Percentiles rank a stretch among this genome's conserved stretches.
phyloP scores from a whole-genome alignment of 1,140 invertebrate species.

The Macrobrachium nipponense region DNA sequence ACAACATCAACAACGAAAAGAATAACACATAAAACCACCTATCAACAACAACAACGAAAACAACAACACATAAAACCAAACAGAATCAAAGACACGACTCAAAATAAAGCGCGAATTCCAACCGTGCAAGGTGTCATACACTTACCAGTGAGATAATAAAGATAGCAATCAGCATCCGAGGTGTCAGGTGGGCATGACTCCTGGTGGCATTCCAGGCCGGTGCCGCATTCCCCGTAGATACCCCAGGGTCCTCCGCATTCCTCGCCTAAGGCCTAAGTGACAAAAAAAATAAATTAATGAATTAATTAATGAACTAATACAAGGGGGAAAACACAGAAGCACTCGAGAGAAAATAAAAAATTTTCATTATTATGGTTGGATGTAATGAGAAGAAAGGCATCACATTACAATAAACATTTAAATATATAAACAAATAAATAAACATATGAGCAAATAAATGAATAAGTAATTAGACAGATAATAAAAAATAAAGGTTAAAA shows the following conservation, averaged over 20 bases:
- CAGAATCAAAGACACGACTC: background rate
- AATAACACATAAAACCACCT: too few relatives aligned
- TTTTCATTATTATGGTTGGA: too few relatives aligned
- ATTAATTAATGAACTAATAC: background rate
- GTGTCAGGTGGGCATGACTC: background rate
- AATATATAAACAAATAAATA: too few relatives aligned
- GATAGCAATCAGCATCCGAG: conserved; percentile 18
- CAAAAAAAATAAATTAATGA: background rate
- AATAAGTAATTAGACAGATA: too few relatives aligned
- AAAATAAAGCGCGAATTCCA: background rate
- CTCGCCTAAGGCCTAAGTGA: conserved; percentile 15
- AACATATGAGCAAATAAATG: too few relatives aligned
- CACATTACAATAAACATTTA: too few relatives aligned
- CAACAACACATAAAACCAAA: background rate
- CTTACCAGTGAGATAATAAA: conserved; percentile 34
- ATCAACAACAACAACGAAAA: background rate
- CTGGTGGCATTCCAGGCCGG: conserved; percentile 29
- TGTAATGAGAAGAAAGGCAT: too few relatives aligned
- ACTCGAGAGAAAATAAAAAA: background rate
- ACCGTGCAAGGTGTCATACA: background rate
- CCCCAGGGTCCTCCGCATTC: conserved; percentile 34
- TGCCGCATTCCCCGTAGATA: conserved; percentile 37
- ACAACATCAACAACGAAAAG: too few relatives aligned
- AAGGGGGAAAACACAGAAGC: background rate
- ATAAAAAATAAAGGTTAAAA: too few relatives aligned